A percentile compares a stretch with the other conserved stretches of the same genome.
Evolutionary conservation across 2,797 vertebrate genomes (phyloP).

Genomic region (Lophotriccus pileatus): DNA sequence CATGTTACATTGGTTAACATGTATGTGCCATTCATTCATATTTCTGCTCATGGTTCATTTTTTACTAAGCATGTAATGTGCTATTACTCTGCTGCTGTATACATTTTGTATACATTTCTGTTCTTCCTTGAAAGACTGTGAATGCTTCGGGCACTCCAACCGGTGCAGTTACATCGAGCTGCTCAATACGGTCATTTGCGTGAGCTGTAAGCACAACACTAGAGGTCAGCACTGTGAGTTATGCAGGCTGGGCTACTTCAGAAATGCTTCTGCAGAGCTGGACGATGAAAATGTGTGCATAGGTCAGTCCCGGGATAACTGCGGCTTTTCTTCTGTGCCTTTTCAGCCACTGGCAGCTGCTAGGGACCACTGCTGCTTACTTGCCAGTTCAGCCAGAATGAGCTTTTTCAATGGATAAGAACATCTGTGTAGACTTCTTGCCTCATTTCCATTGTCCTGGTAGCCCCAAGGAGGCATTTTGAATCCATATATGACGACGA

Average conservation of each 20-base stretch:
- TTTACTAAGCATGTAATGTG: constrained; percentile 85
- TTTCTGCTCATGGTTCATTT: constrained; percentile 74
- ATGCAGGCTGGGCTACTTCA: constrained; percentile 99
- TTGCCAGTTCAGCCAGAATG: constrained; percentile 42
- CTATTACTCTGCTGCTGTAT: constrained; percentile 77
- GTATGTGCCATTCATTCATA: constrained; percentile 67
- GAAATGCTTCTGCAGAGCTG: constrained; percentile 97
- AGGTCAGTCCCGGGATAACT: constrained; percentile 89
- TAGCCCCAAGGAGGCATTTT: not conserved
- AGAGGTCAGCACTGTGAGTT: constrained; percentile 99
- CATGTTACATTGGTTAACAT: constrained; percentile 66
- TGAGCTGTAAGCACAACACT: constrained; percentile 99
- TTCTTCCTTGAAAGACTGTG: constrained; percentile 97
- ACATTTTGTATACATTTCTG: constrained; percentile 81
- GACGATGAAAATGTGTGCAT: constrained; percentile 99
- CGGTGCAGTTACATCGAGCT: constrained; percentile 99
- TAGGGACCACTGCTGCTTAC: constrained; percentile 40
- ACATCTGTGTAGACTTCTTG: constrained; percentile 36
- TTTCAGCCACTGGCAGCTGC: constrained; percentile 64
- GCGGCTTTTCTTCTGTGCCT: constrained; percentile 73
- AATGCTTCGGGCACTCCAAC: constrained; percentile 99
- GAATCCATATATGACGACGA: not conserved
- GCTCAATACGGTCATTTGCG: constrained; percentile 98
- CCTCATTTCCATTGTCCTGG: constrained; percentile 4
- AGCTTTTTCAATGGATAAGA: constrained; percentile 65